Conservation (phyloP, 2,888 invertebrate genomes). For the Epirrhoe tristata region DNA sequence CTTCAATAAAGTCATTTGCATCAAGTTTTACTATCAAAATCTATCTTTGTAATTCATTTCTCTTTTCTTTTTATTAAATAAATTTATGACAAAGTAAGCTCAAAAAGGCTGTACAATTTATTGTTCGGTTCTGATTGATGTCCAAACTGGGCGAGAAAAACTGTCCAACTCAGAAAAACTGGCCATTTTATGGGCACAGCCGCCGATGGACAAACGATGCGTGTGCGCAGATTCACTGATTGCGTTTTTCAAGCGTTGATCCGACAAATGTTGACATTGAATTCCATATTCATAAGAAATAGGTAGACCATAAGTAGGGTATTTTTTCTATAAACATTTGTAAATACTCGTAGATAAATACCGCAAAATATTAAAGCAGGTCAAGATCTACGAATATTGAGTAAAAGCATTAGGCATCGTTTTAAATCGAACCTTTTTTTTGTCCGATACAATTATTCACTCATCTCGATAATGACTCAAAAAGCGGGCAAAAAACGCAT, state of each 20-base stretch:
- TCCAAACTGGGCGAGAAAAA: slow-evolving; percentile 32
- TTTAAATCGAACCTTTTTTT: slow-evolving; percentile 4
- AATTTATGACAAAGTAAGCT: slow-evolving; percentile 30
- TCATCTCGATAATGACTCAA: slow-evolving; percentile 36
- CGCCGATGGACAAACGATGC: slow-evolving; percentile 23
- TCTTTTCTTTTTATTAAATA: background rate
- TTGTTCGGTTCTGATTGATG: slow-evolving; percentile 36
- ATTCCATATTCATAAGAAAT: slow-evolving; percentile 27
- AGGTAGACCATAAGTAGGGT: background rate
- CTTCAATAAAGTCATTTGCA: background rate
- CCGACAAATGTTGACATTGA: slow-evolving; percentile 37
- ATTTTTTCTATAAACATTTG: no score
- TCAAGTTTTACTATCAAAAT: background rate
- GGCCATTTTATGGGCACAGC: slow-evolving; percentile 24
- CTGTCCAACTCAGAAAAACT: slow-evolving; percentile 17
- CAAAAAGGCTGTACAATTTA: slow-evolving; percentile 26
- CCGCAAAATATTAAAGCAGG: background rate
- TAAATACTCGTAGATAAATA: no score
- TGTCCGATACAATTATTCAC: slow-evolving; percentile 19
- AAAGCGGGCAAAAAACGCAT: slow-evolving; percentile 38
- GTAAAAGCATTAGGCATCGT: background rate
- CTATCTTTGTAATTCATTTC: no score
- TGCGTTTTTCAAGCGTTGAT: slow-evolving; percentile 32
- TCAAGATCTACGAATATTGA: background rate
- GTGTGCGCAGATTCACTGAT: slow-evolving; percentile 32